Conservation (phyloP, 2,888 invertebrate species). For the Nomada fabriciana region DNA sequence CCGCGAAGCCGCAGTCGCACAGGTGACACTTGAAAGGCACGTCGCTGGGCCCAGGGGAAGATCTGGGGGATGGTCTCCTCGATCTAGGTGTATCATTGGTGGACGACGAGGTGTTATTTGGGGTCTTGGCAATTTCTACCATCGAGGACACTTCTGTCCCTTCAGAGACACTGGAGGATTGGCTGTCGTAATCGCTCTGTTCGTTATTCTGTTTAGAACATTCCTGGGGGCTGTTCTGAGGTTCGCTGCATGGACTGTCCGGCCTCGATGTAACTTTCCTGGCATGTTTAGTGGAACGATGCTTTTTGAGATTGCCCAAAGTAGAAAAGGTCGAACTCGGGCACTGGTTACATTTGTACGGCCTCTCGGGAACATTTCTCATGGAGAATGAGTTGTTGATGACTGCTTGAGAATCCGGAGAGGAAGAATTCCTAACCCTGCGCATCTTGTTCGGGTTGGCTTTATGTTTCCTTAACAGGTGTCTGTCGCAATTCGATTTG, state of each 20-base stretch:
- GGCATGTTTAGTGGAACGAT: slow-evolving; percentile 90
- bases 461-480: slow-evolving; percentile 94
- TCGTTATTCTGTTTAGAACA: slow-evolving; percentile 78
- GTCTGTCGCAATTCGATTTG: slow-evolving; percentile 98
- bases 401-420: slow-evolving; percentile 79
- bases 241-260: slow-evolving; percentile 81
- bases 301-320: slow-evolving; percentile 91
- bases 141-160: slow-evolving; percentile 60
- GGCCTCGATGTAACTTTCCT: slow-evolving; percentile 83
- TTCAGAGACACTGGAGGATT: slow-evolving; percentile 79
- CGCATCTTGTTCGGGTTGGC: slow-evolving; percentile 83
- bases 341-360: slow-evolving; percentile 92
- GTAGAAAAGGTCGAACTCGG: slow-evolving; percentile 94
- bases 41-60: slow-evolving; percentile 85
- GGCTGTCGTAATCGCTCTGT: slow-evolving; percentile 82
- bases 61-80: slow-evolving; percentile 77
- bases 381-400: slow-evolving; percentile 85
- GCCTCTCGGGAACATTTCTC: slow-evolving; percentile 91
- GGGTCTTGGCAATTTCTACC: slow-evolving; percentile 77
- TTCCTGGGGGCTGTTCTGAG: slow-evolving; percentile 74
- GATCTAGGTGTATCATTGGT: slow-evolving; percentile 71
- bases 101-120: slow-evolving; percentile 64
- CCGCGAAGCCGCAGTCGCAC: slow-evolving; percentile 94
- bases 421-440: slow-evolving; percentile 80
- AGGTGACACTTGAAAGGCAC: slow-evolving; percentile 96